Conservation (phyloP, 2,113 vertebrate genomes). For the Bubo scandiacus region DNA sequence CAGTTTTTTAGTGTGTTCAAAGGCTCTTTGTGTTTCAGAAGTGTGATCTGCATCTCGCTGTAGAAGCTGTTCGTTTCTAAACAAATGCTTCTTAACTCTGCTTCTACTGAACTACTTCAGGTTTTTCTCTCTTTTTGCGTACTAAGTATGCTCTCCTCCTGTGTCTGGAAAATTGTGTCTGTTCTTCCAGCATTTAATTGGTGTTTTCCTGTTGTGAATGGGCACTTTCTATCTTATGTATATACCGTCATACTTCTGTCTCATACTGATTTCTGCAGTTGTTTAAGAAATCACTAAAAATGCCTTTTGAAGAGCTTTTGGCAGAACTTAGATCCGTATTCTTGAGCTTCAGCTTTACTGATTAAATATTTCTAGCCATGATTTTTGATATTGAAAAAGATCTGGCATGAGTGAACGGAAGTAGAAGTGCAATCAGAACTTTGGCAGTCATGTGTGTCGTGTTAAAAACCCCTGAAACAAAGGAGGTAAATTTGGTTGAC, state of each 20-base stretch:
- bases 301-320: neutral
- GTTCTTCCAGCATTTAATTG: neutral
- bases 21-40: constrained; percentile 1
- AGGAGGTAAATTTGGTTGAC: neutral
- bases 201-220: neutral
- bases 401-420: neutral
- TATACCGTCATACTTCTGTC: rapidly evolving
- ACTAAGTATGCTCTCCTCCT: neutral
- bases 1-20: neutral
- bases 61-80: neutral
- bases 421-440: neutral
- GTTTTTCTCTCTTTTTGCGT: neutral
- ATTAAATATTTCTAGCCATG: neutral
- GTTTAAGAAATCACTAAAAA: neutral
- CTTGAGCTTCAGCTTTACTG: neutral
- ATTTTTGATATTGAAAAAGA: neutral
- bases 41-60: neutral
- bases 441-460: rapidly evolving
- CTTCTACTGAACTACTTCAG: neutral
- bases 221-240: neutral
- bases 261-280: neutral
- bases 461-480: neutral
- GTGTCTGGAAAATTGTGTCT: neutral
- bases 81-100: neutral
- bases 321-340: neutral